These are phyloP conservation scores for Pandemis corylana DNA, from an alignment of 2,888 invertebrate species.

Conservation along the genomic window DNA sequence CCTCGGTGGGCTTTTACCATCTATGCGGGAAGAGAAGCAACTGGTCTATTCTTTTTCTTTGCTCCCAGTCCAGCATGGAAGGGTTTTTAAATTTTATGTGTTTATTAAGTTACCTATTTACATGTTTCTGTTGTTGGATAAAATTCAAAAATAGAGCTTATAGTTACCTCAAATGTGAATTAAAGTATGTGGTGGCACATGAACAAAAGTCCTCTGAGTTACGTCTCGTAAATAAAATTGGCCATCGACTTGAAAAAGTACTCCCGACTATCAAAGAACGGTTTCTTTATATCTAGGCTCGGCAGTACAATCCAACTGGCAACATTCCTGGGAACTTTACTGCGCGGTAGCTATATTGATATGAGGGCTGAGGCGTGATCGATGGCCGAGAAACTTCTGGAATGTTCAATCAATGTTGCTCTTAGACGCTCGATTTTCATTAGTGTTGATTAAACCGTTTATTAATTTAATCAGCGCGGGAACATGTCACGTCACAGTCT, in stretches of 20 bases:
- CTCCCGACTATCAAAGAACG: neutral
- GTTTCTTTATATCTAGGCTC: conserved; percentile 26
- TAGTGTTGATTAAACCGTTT: conserved; percentile 53
- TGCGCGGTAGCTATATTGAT: conserved; percentile 14
- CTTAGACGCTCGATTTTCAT: conserved; percentile 54
- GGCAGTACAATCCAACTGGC: conserved; percentile 1
- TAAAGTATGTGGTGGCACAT: neutral
- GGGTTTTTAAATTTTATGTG: no score
- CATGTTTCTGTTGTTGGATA: no score
- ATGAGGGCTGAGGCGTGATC: conserved; percentile 45
- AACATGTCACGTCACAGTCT: conserved; percentile 43
- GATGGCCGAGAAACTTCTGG: conserved; percentile 51
- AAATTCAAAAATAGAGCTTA: no score
- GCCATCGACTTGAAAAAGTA: conserved; percentile 24
- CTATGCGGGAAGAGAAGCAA: no score
- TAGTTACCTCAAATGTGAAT: neutral
- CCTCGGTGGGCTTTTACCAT: no score
- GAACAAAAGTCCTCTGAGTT: neutral
- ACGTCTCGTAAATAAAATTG: conserved; percentile 8
- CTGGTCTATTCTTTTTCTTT: no score
- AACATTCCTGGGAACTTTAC: conserved; percentile 22
- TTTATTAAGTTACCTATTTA: no score
- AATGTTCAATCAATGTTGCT: conserved; percentile 57
- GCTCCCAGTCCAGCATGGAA: no score
- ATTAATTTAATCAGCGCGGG: conserved; percentile 51